Percentiles rank a stretch among this genome's conserved stretches.
These are phyloP conservation scores for Pseudeuparius sepicola DNA, from an alignment of 2,888 invertebrate genomes.

Conservation along the genomic window DNA sequence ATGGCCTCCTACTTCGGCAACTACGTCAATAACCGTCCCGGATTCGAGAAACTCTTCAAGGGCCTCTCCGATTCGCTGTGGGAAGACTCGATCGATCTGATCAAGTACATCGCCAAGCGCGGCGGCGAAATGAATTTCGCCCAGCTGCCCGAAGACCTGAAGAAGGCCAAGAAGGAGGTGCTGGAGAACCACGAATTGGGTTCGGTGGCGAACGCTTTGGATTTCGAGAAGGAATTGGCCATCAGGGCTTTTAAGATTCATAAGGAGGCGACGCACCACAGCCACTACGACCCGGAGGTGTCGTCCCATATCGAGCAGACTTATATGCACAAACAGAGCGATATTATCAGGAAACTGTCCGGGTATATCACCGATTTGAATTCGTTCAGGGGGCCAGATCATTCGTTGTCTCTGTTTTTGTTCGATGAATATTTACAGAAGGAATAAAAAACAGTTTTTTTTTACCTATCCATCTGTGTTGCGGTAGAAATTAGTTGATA, in stretches of 20 bases:
- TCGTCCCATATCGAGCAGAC: conserved; percentile 69
- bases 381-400: conserved; percentile 49
- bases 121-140: conserved; percentile 53
- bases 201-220: conserved; percentile 63
- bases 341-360: conserved; percentile 56
- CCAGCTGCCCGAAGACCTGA: conserved; percentile 31
- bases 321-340: conserved; percentile 60
- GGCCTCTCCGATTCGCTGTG: conserved; percentile 65
- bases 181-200: conserved; percentile 58
- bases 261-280: conserved; percentile 47
- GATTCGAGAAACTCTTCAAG: conserved; percentile 65
- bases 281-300: conserved; percentile 58
- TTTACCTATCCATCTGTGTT: too few relatives aligned
- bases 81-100: conserved; percentile 62
- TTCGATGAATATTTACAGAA: conserved; percentile 59
- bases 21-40: conserved; percentile 63
- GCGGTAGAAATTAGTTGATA: too few relatives aligned
- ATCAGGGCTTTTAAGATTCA: conserved; percentile 59
- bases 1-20: conserved; percentile 68
- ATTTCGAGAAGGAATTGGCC: conserved; percentile 63
- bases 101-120: conserved; percentile 66
- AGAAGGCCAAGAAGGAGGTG: conserved; percentile 33
- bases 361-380: conserved; percentile 65
- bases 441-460: conserved; percentile 20
- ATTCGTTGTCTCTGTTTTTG: conserved; percentile 57